Evolutionary conservation across 2,113 vertebrate species (phyloP).

Genomic region (Lethenteron reissneri): DNA sequence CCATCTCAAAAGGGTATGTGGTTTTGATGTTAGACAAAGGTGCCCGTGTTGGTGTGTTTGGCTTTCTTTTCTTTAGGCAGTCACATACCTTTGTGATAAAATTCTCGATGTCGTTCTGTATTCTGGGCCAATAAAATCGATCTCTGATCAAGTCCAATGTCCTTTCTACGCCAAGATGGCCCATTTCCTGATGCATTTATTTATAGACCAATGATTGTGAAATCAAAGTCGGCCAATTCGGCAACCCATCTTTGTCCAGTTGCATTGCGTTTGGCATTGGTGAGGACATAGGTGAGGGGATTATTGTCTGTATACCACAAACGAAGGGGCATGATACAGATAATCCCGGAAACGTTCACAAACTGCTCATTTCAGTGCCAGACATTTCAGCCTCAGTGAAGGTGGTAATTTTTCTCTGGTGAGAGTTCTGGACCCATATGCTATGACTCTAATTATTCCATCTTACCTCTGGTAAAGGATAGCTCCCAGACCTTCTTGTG

Average conservation of each 20-base stretch:
- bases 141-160: too few species aligned
- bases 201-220: too few species aligned
- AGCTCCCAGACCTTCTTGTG: too few species aligned
- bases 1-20: conserved; percentile 8
- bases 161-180: too few species aligned
- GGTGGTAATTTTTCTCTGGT: background rate
- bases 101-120: too few species aligned
- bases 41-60: conserved; percentile 1
- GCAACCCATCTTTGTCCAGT: too few species aligned
- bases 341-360: conserved; percentile 7
- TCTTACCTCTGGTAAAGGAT: too few species aligned
- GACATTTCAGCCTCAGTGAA: background rate
- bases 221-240: too few species aligned
- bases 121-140: too few species aligned
- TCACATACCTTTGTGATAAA: conserved; percentile 10
- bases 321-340: conserved; percentile 5
- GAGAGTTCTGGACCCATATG: conserved; percentile 6
- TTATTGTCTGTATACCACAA: conserved; percentile 9
- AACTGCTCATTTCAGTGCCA: background rate
- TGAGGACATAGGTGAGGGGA: too few species aligned
- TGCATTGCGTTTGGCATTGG: too few species aligned
- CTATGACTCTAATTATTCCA: background rate
- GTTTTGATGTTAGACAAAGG: conserved; percentile 9
- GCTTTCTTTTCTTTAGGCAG: conserved; percentile 8
- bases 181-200: too few species aligned